Evolutionary conservation across 2,888 invertebrate genomes (phyloP).

Genomic region (Exephanes ischioxanthus): DNA sequence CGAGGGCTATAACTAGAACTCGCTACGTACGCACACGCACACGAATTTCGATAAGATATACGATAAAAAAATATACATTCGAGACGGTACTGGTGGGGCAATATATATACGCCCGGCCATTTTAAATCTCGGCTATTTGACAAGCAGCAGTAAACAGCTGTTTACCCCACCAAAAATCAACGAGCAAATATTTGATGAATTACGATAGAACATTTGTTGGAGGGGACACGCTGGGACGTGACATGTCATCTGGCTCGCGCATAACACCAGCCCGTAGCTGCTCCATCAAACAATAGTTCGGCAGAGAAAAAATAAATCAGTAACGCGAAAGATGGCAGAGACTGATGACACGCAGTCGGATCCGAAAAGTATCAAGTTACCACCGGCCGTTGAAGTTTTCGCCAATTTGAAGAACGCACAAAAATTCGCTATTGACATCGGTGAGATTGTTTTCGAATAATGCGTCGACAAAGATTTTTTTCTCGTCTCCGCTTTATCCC

Average conservation of each 20-base stretch:
- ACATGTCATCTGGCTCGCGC: constrained; percentile 26
- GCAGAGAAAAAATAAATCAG: constrained; percentile 8
- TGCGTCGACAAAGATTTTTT: background rate
- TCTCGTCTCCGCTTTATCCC: background rate
- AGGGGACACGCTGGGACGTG: constrained; percentile 24
- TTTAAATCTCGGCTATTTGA: constrained; percentile 57
- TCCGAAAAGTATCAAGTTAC: constrained; percentile 86
- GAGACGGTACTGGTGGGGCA: background rate
- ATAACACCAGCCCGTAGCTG: constrained; percentile 13
- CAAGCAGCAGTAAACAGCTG: constrained; percentile 54
- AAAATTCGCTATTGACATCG: constrained; percentile 90
- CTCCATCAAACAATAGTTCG: background rate
- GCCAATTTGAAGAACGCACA: constrained; percentile 88
- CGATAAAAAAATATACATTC: background rate
- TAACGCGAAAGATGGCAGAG: constrained; percentile 78
- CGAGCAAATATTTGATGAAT: constrained; percentile 45
- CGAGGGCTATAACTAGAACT: background rate
- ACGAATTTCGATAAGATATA: background rate
- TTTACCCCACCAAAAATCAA: constrained; percentile 33
- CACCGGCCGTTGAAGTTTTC: constrained; percentile 87
- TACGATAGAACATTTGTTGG: constrained; percentile 24
- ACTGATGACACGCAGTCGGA: constrained; percentile 77
- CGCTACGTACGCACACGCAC: background rate
- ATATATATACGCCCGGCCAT: constrained; percentile 35
- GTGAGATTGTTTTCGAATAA: constrained; percentile 81